phyloP scores from a whole-genome alignment of 2,113 vertebrate species.

The Meriones unguiculatus region DNA sequence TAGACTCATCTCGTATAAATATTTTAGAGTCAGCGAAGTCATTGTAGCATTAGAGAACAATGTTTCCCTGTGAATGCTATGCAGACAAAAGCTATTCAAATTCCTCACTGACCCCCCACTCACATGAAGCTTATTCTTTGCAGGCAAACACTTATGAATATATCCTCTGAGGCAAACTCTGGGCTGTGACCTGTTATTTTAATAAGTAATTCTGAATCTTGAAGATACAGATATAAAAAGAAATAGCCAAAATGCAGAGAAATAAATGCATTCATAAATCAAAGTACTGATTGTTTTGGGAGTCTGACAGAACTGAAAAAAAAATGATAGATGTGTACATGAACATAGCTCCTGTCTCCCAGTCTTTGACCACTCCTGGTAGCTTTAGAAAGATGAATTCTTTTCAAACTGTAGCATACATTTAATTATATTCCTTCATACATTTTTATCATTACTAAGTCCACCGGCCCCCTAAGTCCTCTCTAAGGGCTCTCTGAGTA shows the following conservation, averaged over 20 bases:
- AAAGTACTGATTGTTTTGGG: neutral
- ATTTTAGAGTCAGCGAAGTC: neutral
- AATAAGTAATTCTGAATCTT: conserved; percentile 38
- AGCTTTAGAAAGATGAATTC: conserved; percentile 4
- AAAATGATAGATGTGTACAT: neutral
- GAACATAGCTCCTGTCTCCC: neutral
- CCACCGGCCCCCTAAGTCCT: neutral
- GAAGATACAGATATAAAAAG: conserved; percentile 47
- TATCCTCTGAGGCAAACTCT: neutral
- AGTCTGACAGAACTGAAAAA: conserved; percentile 22
- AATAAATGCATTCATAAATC: conserved; percentile 13
- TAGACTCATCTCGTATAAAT: neutral
- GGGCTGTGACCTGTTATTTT: neutral
- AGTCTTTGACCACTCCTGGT: neutral
- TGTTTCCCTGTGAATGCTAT: neutral
- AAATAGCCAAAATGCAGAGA: neutral
- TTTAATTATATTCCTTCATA: neutral
- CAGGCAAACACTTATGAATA: conserved; percentile 7
- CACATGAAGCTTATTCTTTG: neutral
- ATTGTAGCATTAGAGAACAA: neutral
- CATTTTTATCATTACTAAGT: conserved; percentile 10
- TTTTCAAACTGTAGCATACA: neutral
- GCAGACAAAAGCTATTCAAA: neutral
- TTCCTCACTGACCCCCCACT: neutral
- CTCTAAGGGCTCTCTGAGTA: neutral